phyloP scores from a whole-genome alignment of 2,113 vertebrate species.

The Poicephalus gulielmi region DNA sequence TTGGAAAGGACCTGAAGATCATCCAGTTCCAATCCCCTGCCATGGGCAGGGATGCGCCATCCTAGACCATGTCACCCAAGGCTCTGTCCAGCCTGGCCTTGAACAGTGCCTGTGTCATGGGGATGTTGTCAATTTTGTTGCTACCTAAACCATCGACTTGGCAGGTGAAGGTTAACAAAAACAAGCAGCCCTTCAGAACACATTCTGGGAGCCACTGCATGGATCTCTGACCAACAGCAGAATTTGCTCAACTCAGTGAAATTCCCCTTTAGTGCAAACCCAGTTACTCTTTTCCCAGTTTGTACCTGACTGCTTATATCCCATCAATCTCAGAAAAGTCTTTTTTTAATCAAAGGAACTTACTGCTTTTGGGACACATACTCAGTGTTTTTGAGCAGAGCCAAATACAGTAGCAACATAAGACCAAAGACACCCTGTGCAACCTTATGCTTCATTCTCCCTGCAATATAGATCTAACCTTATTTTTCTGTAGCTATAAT shows the following conservation, averaged over 20 bases:
- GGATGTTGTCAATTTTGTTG: not conserved
- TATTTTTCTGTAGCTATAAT: not conserved
- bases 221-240: not conserved
- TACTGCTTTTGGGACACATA: not conserved
- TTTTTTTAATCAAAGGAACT: not conserved
- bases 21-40: not conserved
- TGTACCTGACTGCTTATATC: not conserved
- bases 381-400: not conserved
- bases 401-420: accelerated
- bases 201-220: not conserved
- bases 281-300: not conserved
- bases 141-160: not conserved
- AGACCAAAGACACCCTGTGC: not conserved
- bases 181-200: not conserved
- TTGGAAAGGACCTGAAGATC: not conserved
- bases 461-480: not conserved
- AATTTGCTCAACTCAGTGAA: not conserved
- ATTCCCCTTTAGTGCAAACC: not conserved
- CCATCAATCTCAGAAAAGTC: not conserved
- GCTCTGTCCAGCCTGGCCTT: not conserved
- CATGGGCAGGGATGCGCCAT: not conserved
- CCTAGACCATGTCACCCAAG: not conserved
- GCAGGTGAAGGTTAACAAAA: not conserved
- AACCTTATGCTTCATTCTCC: not conserved
- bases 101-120: not conserved